Conservation (phyloP, 2,113 vertebrate species). For the Boleophthalmus pectinirostris region DNA sequence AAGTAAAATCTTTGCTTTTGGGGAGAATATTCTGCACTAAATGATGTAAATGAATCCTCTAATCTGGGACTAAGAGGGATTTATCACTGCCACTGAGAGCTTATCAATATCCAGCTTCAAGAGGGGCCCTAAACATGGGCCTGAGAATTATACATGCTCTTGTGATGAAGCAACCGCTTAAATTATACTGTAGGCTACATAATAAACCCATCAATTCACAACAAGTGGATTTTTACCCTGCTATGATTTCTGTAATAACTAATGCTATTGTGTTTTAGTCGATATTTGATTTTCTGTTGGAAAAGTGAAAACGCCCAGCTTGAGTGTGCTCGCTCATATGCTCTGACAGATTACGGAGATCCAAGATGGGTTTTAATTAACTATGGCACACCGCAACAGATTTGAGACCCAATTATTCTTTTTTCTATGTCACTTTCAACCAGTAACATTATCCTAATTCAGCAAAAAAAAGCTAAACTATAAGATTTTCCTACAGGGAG, state of each 20-base stretch:
- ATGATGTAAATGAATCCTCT: conserved; percentile 47
- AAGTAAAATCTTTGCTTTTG: neutral
- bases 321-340: neutral
- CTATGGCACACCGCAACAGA: conserved; percentile 20
- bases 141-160: conserved; percentile 39
- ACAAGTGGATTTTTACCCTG: conserved; percentile 31
- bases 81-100: conserved; percentile 41
- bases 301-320: neutral
- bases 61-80: conserved; percentile 50
- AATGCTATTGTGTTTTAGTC: conserved; percentile 13
- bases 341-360: conserved; percentile 32
- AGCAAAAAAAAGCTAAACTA: neutral
- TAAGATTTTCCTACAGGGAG: neutral
- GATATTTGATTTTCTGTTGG: conserved; percentile 16
- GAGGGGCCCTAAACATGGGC: conserved; percentile 32
- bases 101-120: conserved; percentile 65
- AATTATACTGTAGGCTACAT: conserved; percentile 45
- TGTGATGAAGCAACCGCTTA: conserved; percentile 35
- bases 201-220: conserved; percentile 44
- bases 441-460: conserved; percentile 51
- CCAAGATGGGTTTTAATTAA: conserved; percentile 45
- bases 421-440: conserved; percentile 47
- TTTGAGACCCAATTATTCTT: conserved; percentile 40
- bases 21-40: conserved; percentile 6
- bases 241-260: conserved; percentile 13